Base-by-base conservation (phyloP, 2,888 invertebrate genomes). In the Dryobotodes eremita region DNA sequence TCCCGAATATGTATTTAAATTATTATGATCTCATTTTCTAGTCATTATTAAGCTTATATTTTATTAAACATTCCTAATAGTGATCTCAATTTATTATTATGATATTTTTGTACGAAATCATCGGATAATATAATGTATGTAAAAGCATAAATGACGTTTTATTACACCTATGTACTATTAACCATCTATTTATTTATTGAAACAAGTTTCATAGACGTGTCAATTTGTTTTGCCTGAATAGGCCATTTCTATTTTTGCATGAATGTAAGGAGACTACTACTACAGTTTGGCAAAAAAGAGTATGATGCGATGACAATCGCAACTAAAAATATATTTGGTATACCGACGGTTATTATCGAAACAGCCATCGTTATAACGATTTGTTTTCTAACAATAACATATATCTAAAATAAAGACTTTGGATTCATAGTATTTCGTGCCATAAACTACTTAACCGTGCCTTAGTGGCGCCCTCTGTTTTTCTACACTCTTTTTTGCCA, bases 11-110 rank as follows among this genome's bases (percentile, higher is more conserved):
- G 23, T 69, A 20, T 50, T 62, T 53, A 8, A 62, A 8, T 15
- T 70, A 36, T 15, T 7, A 57, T 53, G 83, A 80, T 86, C 80
- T 83, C 75, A 80, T 61, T 83, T 77, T 70, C 86, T 85, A 85
- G 86, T 85, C 86, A 75, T 46, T 71, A 50, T 17, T 59, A 76
- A 62, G 64, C 64, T 65, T 79, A 65, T 74, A 53, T 70, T 68
- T 76, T 62, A 31, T 50, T 65, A 62, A 62, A 83, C 80, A 86
- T 83, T 85, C 86, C 77, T 77, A 11, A n/a, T 55, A 66, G 0
- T 84, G 77, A 80, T 86, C 83, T 83, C 77, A 75, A 69, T 83
- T 42, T 69, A 72, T 53, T 70, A 66, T 75, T 77, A 61, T 82
- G 15, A 74, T 55, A 71, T 55, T 79, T 82, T 79, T 82, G 46